A percentile compares a stretch with the other conserved stretches of the same genome.
These are phyloP conservation scores for Acromyrmex heyeri DNA, from an alignment of 1,140 invertebrate genomes.

Conservation along the genomic window DNA sequence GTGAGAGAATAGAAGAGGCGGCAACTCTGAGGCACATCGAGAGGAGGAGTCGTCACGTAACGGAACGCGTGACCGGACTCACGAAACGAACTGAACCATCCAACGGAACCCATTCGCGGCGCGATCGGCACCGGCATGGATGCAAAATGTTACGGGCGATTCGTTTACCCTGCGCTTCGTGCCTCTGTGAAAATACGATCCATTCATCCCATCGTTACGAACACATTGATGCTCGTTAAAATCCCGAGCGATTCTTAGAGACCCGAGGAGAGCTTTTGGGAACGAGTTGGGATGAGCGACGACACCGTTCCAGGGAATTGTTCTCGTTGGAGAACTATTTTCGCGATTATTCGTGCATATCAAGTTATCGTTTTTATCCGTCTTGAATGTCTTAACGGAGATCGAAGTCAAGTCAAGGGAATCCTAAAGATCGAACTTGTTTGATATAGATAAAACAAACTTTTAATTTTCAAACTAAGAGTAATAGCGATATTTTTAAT, in stretches of 20 bases:
- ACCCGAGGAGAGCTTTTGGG: background rate
- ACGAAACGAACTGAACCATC: constrained; percentile 28
- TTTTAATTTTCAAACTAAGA: too few species aligned
- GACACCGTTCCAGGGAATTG: constrained; percentile 19
- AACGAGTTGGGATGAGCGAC: constrained; percentile 19
- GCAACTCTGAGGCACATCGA: background rate
- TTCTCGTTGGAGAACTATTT: constrained; percentile 22
- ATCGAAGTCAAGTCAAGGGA: constrained; percentile 1
- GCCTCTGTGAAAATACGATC: constrained; percentile 15
- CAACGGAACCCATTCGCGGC: constrained; percentile 44
- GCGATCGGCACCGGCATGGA: constrained; percentile 52
- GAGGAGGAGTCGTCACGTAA: constrained; percentile 60
- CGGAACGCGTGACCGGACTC: constrained; percentile 62
- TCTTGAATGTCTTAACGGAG: background rate
- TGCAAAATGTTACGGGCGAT: constrained; percentile 65
- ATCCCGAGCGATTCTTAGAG: constrained; percentile 25
- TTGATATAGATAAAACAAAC: too few species aligned
- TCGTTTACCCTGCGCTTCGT: background rate
- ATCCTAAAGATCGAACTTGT: too few species aligned
- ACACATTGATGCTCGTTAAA: constrained; percentile 50
- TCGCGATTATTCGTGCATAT: constrained; percentile 50
- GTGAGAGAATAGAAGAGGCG: constrained; percentile 9
- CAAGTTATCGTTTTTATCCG: constrained; percentile 2
- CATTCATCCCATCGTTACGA: constrained; percentile 36
- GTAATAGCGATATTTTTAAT: too few species aligned